Evolutionary conservation across 1,140 invertebrate species (phyloP), one percentile per base, ranked within the genome.

Genomic region (Sitobion miscanthi): DNA sequence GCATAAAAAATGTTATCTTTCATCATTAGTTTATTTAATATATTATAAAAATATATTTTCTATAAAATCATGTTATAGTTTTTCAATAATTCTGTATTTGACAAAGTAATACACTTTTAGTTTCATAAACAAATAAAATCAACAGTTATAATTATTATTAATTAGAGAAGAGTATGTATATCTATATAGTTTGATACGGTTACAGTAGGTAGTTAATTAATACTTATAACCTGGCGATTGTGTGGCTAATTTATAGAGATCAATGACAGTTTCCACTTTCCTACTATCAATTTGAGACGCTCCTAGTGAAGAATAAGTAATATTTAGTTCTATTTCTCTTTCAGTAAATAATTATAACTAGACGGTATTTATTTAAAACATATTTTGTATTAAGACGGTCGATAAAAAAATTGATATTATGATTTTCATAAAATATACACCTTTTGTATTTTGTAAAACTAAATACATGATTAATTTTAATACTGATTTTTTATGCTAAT

Each of bases 241-340:
- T 90, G 88, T 90, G 23, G 88, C 88, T 90, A 90, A 90, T 90
- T 90, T 57, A 14, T 90, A 90, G 88, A 90, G 88, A 90, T 90
- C 88, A 45, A 90, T 90, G 88, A 90, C 23, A 62, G 52, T 90
- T 90, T 90, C 88, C 54, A 90, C 88, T 90, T 90, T 90, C 88
- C 88, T 90, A 42, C 35, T 11, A 42, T 52, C 88, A n/a, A 90
- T 90, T 90, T 62, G 88, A 90, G 88, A 90, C 88, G 88, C 54
- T 42, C 49, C 62, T 2, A 62, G 9, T 25, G 25, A 62, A 42
- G 17, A 90, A 62, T 42, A 62, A 90, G 8, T 42, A 88, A 3
- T 1, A 90, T 90, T 57, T 90, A 2, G 47, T 90, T 42, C 35
- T 90, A 6, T 90, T 62, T 90, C 23, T 89, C 47, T 54, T 7